phyloP scores from a whole-genome alignment of 2,888 invertebrate species.

The Exocentrus adspersus region DNA sequence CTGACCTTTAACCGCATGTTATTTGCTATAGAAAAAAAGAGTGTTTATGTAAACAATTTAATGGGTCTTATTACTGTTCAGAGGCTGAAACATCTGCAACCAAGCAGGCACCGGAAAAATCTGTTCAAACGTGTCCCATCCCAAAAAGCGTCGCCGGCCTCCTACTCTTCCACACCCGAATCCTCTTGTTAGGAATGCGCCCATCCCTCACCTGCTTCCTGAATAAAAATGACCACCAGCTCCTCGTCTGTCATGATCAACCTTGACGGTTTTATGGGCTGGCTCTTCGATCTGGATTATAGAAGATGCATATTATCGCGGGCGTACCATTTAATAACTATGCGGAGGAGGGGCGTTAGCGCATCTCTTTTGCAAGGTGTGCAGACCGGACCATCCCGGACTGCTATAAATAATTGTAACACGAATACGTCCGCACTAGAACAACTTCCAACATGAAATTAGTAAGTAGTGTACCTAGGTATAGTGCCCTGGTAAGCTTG shows the following conservation, averaged over 20 bases:
- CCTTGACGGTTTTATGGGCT: conserved; percentile 35
- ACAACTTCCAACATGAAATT: conserved; percentile 48
- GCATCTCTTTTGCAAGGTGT: conserved; percentile 40
- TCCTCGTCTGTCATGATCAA: conserved; percentile 17
- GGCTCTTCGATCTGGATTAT: conserved; percentile 33
- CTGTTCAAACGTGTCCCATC: neutral
- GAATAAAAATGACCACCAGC: neutral
- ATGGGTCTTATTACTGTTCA: too few relatives aligned
- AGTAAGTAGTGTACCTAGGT: conserved; percentile 43
- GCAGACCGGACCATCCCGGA: conserved; percentile 35
- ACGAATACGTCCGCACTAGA: conserved; percentile 40
- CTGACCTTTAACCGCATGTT: neutral
- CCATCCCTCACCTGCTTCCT: conserved; percentile 15
- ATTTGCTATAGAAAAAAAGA: neutral
- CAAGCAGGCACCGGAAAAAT: neutral
- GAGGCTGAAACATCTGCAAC: neutral
- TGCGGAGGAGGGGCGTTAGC: conserved; percentile 64
- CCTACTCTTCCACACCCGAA: conserved; percentile 8
- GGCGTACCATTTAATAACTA: conserved; percentile 27
- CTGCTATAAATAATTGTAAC: conserved; percentile 46
- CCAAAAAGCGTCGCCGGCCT: neutral
- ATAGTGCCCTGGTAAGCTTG: too few relatives aligned
- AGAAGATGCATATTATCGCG: conserved; percentile 27
- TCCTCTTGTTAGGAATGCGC: conserved; percentile 7
- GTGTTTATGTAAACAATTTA: too few relatives aligned